Conservation (phyloP, 2,113 vertebrate genomes). For the Bungarus multicinctus region DNA sequence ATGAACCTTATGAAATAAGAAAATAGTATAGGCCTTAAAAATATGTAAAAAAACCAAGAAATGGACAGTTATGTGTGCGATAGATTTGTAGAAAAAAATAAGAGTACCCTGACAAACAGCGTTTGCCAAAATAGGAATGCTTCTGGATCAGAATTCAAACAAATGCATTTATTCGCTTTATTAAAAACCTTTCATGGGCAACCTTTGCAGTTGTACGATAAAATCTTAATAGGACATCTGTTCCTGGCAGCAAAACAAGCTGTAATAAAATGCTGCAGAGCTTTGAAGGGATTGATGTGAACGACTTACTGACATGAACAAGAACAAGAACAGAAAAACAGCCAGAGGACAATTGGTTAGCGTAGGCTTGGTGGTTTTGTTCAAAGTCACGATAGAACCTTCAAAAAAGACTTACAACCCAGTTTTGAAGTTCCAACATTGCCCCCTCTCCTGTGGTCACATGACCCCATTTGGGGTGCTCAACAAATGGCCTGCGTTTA, state of each 20-base stretch:
- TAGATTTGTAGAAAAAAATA: too few species aligned
- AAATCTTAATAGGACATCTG: not conserved
- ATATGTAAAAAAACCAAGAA: too few species aligned
- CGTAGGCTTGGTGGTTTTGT: not conserved
- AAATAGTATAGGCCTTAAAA: too few species aligned
- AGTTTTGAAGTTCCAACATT: too few species aligned
- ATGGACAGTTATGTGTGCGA: too few species aligned
- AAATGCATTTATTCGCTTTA: not conserved
- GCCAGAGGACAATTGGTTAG: not conserved
- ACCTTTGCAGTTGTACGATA: not conserved
- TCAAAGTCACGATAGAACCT: not conserved
- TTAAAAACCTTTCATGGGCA: not conserved
- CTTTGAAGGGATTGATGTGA: not conserved
- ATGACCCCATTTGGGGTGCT: too few species aligned
- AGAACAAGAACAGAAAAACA: not conserved
- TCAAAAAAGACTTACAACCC: not conserved
- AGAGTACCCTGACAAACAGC: not conserved
- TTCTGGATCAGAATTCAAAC: not conserved
- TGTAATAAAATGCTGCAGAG: not conserved
- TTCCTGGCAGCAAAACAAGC: not conserved
- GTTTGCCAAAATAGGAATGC: not conserved
- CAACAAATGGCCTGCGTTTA: too few species aligned
- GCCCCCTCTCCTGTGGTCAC: too few species aligned
- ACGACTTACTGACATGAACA: not conserved
- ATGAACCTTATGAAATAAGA: too few species aligned